Evolutionary conservation across 2,888 invertebrate species (phyloP).

Genomic region (Drosophila pullipes): DNA sequence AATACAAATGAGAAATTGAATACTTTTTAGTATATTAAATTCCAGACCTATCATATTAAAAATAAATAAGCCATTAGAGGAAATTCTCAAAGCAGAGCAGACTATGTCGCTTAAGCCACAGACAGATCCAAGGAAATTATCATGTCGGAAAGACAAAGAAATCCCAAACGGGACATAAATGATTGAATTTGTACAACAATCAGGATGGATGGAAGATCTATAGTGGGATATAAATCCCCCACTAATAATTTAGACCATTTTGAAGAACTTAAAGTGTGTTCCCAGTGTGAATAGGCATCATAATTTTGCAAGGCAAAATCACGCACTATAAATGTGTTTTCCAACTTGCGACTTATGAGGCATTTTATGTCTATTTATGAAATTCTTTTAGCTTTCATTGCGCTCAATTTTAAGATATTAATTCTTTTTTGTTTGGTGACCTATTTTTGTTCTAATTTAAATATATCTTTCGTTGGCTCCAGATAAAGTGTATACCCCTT

Average conservation of each 20-base stretch:
- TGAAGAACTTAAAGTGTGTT: too few relatives aligned
- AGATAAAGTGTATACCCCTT: background rate
- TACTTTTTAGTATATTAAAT: background rate
- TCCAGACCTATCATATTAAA: background rate
- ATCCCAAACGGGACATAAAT: background rate
- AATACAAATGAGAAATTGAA: background rate
- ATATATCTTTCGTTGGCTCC: background rate
- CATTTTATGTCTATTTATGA: background rate
- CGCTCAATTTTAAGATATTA: background rate
- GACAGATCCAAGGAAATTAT: background rate
- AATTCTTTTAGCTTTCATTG: background rate
- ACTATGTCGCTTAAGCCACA: background rate
- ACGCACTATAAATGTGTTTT: background rate
- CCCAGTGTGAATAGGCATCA: too few relatives aligned
- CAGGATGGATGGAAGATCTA: too few relatives aligned
- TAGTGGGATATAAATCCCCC: too few relatives aligned
- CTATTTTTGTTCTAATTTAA: background rate
- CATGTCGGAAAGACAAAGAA: background rate
- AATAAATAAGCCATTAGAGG: background rate
- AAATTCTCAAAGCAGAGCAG: background rate
- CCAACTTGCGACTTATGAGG: background rate
- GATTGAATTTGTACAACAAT: too few relatives aligned
- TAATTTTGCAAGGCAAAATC: background rate
- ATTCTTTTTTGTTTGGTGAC: background rate
- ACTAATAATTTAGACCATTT: too few relatives aligned